phyloP scores from a whole-genome alignment of 1,140 invertebrate genomes.

The Camponotus vicinus region DNA sequence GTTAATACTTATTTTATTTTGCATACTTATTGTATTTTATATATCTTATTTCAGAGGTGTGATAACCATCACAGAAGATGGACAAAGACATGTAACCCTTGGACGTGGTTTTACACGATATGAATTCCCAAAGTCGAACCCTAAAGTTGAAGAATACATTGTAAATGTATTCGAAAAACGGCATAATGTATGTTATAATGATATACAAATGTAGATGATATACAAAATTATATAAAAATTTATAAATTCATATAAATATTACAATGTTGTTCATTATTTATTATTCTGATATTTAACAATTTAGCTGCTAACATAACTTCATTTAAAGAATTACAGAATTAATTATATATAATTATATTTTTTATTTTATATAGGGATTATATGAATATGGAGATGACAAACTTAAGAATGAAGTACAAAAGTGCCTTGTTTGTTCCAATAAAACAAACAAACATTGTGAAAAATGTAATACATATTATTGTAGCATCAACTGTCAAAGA shows the following conservation, averaged over 20 bases:
- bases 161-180: constrained; percentile 76
- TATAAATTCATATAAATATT: constrained; percentile 18
- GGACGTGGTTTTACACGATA: constrained; percentile 81
- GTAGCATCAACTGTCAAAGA: constrained; percentile 77
- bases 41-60: constrained; percentile 72
- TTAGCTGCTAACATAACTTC: background rate
- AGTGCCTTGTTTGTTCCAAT: constrained; percentile 75
- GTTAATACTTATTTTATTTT: constrained; percentile 12
- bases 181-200: constrained; percentile 63
- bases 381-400: constrained; percentile 77
- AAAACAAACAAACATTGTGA: constrained; percentile 74
- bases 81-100: constrained; percentile 77
- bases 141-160: constrained; percentile 66
- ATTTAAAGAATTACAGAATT: background rate
- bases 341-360: constrained; percentile 23
- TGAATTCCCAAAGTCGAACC: constrained; percentile 74
- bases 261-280: background rate
- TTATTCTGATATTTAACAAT: too few species aligned
- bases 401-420: constrained; percentile 60
- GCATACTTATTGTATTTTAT: constrained; percentile 10
- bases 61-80: constrained; percentile 73
- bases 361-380: constrained; percentile 66
- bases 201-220: background rate
- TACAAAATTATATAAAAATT: background rate
- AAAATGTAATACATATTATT: constrained; percentile 79